A percentile compares a stretch with the other conserved stretches of the same genome.
phyloP scores from a whole-genome alignment of 2,888 invertebrate genomes.

The Dysmachus trigonus region DNA sequence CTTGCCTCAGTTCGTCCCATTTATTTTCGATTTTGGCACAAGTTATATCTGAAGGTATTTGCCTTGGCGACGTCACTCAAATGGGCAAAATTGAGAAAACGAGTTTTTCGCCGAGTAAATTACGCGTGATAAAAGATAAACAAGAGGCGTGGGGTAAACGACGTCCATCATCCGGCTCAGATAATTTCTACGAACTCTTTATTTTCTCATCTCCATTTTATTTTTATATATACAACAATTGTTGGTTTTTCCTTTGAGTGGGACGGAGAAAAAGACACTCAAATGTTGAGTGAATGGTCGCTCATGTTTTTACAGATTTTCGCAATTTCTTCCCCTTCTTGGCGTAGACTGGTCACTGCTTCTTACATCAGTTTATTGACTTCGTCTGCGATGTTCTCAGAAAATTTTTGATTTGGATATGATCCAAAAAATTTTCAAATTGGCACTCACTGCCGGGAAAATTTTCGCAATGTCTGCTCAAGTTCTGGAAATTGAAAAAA shows the following conservation, averaged over 20 bases:
- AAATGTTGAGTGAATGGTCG: background rate
- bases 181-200: background rate
- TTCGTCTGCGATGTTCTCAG: background rate
- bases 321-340: background rate
- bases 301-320: background rate
- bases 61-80: background rate
- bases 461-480: background rate
- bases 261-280: background rate
- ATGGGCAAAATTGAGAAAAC: background rate
- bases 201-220: background rate
- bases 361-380: background rate
- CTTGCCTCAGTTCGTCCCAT: background rate
- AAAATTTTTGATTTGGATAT: background rate
- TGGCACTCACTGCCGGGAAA: background rate
- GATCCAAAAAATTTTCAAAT: background rate
- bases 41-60: background rate
- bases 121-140: background rate
- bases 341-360: background rate
- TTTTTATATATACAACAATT: too few relatives aligned
- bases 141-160: background rate
- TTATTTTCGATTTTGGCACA: background rate
- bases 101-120: background rate
- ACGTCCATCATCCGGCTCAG: background rate
- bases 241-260: background rate
- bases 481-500: background rate